These are phyloP conservation scores for Thamnaconus septentrionalis DNA, from an alignment of 2,113 vertebrate species.

Conservation along the genomic window DNA sequence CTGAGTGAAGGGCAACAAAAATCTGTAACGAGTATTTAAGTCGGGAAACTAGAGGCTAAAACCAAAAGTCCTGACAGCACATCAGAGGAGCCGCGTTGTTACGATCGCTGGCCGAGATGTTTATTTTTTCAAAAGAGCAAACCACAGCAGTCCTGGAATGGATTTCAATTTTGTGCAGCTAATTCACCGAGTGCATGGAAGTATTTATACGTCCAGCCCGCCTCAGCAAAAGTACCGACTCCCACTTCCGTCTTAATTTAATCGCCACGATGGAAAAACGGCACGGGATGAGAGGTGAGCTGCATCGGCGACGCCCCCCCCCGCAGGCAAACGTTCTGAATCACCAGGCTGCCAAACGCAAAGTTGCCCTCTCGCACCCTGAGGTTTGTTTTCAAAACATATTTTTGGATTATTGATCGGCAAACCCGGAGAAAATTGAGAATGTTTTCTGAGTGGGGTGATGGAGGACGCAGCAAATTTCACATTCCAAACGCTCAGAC, in stretches of 20 bases:
- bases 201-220: slow-evolving; percentile 9
- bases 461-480: too few species aligned
- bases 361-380: background rate
- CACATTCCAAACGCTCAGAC: slow-evolving; percentile 38
- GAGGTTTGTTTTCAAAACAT: slow-evolving; percentile 12
- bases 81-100: background rate
- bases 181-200: slow-evolving; percentile 33
- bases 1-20: too few species aligned
- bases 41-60: background rate
- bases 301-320: slow-evolving; percentile 23
- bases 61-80: too few species aligned
- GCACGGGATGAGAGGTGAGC: slow-evolving; percentile 30
- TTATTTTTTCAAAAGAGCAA: slow-evolving; percentile 15
- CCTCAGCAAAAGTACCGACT: background rate
- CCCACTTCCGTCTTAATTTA: slow-evolving; percentile 24
- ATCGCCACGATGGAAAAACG: slow-evolving; percentile 43
- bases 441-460: too few species aligned
- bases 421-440: slow-evolving; percentile 25
- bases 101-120: slow-evolving; percentile 11
- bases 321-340: slow-evolving; percentile 41
- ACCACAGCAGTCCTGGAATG: slow-evolving; percentile 7
- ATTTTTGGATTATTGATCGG: slow-evolving; percentile 3
- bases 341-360: slow-evolving; percentile 24
- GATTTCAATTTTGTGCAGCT: slow-evolving; percentile 39
- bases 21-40: background rate